Evolutionary conservation across 2,888 invertebrate genomes (phyloP).

Genomic region (Tenthredo mesomela): DNA sequence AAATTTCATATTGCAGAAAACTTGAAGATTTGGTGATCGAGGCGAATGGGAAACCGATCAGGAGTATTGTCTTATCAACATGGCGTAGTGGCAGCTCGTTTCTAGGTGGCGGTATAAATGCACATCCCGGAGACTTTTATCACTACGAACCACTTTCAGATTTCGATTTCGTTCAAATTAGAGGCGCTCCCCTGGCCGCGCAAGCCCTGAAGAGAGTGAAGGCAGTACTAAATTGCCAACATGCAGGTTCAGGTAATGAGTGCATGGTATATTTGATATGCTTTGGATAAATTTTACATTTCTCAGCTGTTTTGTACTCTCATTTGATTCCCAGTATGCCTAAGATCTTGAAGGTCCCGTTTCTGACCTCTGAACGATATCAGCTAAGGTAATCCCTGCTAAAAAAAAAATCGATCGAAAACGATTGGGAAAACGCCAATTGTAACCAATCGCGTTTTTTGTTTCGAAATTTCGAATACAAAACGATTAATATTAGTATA

Average conservation of each 20-base stretch:
- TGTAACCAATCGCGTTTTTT: no score
- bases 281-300: neutral
- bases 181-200: conserved; percentile 86
- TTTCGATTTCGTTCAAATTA: conserved; percentile 90
- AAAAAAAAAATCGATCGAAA: no score
- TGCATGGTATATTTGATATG: neutral
- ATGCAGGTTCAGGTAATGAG: conserved; percentile 82
- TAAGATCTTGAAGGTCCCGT: no score
- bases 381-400: no score
- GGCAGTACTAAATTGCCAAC: conserved; percentile 88
- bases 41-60: conserved; percentile 85
- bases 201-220: conserved; percentile 85
- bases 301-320: neutral
- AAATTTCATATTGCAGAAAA: conserved; percentile 72
- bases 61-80: conserved; percentile 90
- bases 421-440: no score
- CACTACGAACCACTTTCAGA: conserved; percentile 94
- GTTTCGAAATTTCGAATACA: no score
- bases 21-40: conserved; percentile 86
- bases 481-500: no score
- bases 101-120: conserved; percentile 90
- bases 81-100: conserved; percentile 96
- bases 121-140: conserved; percentile 92
- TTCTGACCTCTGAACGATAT: no score
- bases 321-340: no score